These are phyloP conservation scores for Galerucella calmariensis DNA, from an alignment of 2,888 invertebrate species.

Conservation along the genomic window DNA sequence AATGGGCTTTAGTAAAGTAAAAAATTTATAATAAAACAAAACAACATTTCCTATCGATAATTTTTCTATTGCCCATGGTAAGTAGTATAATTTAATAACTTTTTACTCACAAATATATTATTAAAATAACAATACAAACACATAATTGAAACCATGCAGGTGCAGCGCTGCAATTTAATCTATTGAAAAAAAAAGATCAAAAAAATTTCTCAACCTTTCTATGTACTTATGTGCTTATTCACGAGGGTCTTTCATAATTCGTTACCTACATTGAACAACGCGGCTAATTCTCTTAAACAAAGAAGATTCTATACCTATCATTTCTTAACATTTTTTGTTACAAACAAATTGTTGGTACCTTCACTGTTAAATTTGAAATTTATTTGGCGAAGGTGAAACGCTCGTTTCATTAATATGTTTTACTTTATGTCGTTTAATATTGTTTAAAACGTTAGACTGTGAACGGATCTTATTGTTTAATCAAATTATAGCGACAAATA, in stretches of 20 bases:
- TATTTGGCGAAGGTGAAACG: slow-evolving; percentile 12
- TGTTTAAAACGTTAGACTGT: slow-evolving; percentile 5
- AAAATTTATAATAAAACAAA: too few relatives aligned
- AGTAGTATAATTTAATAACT: background rate
- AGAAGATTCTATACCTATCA: slow-evolving; percentile 13
- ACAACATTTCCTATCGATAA: too few relatives aligned
- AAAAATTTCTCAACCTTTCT: slow-evolving; percentile 18
- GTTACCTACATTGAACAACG: slow-evolving; percentile 4
- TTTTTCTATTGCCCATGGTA: background rate
- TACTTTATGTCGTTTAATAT: background rate
- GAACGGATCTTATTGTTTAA: background rate
- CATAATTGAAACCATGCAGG: slow-evolving; percentile 9
- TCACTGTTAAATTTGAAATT: background rate
- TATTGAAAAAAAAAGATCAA: slow-evolving; percentile 1
- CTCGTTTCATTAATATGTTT: slow-evolving; percentile 15
- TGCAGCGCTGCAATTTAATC: background rate
- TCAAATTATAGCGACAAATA: background rate
- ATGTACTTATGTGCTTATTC: slow-evolving; percentile 11
- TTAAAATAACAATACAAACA: background rate
- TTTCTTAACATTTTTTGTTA: slow-evolving; percentile 23
- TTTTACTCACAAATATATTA: background rate
- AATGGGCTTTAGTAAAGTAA: too few relatives aligned
- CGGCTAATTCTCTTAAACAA: slow-evolving; percentile 20
- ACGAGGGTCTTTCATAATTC: slow-evolving; percentile 20
- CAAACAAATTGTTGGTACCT: slow-evolving; percentile 9